A percentile compares a stretch with the other conserved stretches of the same genome.
These are phyloP conservation scores for Polyodon spathula DNA, from an alignment of 2,113 vertebrate genomes.

Conservation along the genomic window DNA sequence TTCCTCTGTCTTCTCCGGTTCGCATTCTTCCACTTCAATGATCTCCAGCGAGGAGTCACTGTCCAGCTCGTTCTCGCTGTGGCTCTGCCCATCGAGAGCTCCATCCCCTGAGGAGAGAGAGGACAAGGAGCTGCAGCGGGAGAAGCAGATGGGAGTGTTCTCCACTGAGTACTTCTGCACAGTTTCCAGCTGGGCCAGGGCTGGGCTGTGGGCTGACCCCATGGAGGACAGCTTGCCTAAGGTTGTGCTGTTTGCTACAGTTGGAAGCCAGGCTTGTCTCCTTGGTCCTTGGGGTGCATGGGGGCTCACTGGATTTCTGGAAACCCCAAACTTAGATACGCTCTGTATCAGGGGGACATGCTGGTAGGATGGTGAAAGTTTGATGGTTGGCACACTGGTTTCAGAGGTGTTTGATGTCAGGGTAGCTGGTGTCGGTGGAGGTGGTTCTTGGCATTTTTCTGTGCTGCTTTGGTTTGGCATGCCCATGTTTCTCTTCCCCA, in stretches of 20 bases:
- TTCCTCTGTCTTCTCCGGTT: slow-evolving; percentile 42
- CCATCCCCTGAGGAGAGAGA: slow-evolving; percentile 85
- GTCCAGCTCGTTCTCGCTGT: slow-evolving; percentile 70
- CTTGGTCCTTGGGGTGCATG: slow-evolving; percentile 57
- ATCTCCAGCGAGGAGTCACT: slow-evolving; percentile 82
- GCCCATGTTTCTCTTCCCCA: slow-evolving; percentile 40
- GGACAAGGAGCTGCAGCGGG: slow-evolving; percentile 86
- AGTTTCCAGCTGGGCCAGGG: slow-evolving; percentile 57
- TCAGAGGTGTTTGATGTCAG: slow-evolving; percentile 54
- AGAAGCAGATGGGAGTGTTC: slow-evolving; percentile 84
- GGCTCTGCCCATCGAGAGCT: slow-evolving; percentile 60
- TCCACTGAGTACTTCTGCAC: slow-evolving; percentile 80
- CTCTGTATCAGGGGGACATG: slow-evolving; percentile 73
- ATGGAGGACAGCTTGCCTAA: slow-evolving; percentile 68
- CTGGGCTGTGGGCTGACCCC: slow-evolving; percentile 42
- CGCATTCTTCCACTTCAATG: slow-evolving; percentile 74
- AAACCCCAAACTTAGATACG: slow-evolving; percentile 45
- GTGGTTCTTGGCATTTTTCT: slow-evolving; percentile 52
- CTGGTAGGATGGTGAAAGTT: slow-evolving; percentile 85
- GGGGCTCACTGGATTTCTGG: slow-evolving; percentile 48
- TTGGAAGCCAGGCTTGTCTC: slow-evolving; percentile 72
- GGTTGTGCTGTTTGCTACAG: slow-evolving; percentile 40
- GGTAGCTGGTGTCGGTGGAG: slow-evolving; percentile 47
- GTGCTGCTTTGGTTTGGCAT: slow-evolving; percentile 33
- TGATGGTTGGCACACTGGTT: slow-evolving; percentile 74